These are phyloP conservation scores for Seriola quinqueradiata DNA, from an alignment of 2,113 vertebrate genomes.

Conservation along the genomic window DNA sequence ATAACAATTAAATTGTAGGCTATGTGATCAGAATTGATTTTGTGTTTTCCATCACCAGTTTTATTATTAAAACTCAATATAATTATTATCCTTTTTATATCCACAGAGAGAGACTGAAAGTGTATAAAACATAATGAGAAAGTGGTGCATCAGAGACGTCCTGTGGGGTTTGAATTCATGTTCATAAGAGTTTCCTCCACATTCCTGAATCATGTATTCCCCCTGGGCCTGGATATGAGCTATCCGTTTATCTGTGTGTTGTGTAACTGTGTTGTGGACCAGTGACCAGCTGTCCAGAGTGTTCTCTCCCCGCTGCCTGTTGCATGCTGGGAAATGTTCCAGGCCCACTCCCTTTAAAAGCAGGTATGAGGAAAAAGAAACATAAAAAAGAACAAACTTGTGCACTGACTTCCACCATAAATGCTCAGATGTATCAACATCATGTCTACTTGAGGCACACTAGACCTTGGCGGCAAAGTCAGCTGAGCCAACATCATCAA, in stretches of 20 bases:
- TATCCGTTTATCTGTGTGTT: background rate
- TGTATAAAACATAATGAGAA: too few relatives aligned
- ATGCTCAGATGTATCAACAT: slow-evolving; percentile 15
- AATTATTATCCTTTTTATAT: background rate
- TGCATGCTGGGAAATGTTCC: slow-evolving; percentile 25
- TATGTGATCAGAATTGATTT: too few relatives aligned
- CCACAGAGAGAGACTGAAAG: background rate
- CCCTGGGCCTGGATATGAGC: slow-evolving; percentile 11
- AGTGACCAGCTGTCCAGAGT: slow-evolving; percentile 23
- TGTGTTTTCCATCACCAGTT: background rate
- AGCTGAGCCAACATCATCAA: slow-evolving; percentile 42
- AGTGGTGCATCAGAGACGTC: background rate
- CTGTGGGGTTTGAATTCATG: background rate
- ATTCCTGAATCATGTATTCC: slow-evolving; percentile 19
- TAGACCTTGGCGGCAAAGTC: slow-evolving; percentile 5
- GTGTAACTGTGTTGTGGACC: background rate
- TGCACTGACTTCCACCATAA: background rate
- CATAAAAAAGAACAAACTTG: background rate
- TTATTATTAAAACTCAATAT: background rate
- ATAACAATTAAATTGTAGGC: too few relatives aligned
- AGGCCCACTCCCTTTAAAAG: background rate
- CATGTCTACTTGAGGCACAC: slow-evolving; percentile 1
- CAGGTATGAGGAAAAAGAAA: background rate
- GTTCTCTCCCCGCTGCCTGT: slow-evolving; percentile 12
- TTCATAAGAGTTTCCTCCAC: background rate